Percentiles rank a stretch among this genome's conserved stretches.
phyloP scores from a whole-genome alignment of 2,797 vertebrate species.

The Xenops minutus region DNA sequence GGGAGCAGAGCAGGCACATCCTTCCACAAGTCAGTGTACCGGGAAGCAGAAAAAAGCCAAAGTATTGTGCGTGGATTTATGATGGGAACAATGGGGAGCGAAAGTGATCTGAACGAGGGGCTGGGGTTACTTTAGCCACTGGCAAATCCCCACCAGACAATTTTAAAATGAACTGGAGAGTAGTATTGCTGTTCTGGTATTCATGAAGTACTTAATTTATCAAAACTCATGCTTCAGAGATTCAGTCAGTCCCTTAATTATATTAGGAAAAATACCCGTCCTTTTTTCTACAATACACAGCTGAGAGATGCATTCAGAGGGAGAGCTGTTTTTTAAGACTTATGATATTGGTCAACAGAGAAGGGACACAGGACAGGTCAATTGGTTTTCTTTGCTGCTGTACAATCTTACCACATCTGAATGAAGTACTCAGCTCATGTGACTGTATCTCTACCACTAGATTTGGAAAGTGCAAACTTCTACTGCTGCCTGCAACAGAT shows the following conservation, averaged over 20 bases:
- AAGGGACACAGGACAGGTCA: background rate
- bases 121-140: background rate
- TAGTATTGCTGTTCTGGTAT: background rate
- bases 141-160: background rate
- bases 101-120: background rate
- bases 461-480: background rate
- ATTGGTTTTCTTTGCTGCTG: background rate
- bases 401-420: background rate
- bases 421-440: background rate
- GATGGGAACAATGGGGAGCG: rapidly evolving
- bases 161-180: background rate
- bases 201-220: background rate
- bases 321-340: background rate
- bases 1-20: background rate
- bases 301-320: background rate
- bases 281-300: background rate
- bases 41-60: background rate
- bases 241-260: background rate
- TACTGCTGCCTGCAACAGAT: background rate
- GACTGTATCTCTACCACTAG: background rate
- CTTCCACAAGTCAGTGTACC: background rate
- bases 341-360: background rate
- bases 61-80: background rate
- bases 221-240: background rate
- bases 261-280: background rate